Evolutionary conservation across 2,797 vertebrate genomes (phyloP).

Genomic region (Valencia hispanica): DNA sequence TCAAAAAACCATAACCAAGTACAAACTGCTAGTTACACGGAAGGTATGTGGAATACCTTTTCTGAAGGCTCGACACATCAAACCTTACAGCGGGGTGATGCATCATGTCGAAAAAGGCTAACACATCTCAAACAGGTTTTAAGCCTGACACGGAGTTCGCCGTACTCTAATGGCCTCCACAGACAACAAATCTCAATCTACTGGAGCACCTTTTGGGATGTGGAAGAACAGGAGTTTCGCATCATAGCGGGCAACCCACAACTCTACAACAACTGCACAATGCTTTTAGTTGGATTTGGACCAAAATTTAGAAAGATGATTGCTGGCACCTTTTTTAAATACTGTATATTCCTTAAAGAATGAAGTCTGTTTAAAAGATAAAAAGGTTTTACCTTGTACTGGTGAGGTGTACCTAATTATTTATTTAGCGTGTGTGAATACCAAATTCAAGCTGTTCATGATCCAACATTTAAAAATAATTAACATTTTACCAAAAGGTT

Average conservation of each 20-base stretch:
- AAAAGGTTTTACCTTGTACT: not conserved
- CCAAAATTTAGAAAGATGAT: not conserved
- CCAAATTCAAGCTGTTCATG: not conserved
- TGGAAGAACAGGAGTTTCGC: not conserved
- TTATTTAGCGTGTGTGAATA: not conserved
- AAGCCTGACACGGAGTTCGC: not conserved
- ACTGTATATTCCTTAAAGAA: not conserved
- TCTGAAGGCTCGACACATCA: not conserved
- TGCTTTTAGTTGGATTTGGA: not conserved
- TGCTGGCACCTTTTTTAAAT: not conserved
- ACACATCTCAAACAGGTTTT: not conserved
- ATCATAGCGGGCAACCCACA: not conserved
- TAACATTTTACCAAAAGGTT: not conserved
- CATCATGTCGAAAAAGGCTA: not conserved
- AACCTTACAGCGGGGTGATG: not conserved
- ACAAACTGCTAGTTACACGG: not conserved
- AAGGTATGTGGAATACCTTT: not conserved
- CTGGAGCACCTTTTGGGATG: not conserved
- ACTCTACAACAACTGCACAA: not conserved
- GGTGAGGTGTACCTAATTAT: not conserved
- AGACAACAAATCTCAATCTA: not conserved
- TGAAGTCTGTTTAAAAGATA: not conserved
- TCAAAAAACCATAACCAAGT: too few species aligned
- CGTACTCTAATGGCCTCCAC: not conserved
- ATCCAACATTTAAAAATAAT: not conserved